Percentiles rank a stretch among this genome's conserved stretches.
phyloP scores from a whole-genome alignment of 2,113 vertebrate species.

The Reinhardtius hippoglossoides region DNA sequence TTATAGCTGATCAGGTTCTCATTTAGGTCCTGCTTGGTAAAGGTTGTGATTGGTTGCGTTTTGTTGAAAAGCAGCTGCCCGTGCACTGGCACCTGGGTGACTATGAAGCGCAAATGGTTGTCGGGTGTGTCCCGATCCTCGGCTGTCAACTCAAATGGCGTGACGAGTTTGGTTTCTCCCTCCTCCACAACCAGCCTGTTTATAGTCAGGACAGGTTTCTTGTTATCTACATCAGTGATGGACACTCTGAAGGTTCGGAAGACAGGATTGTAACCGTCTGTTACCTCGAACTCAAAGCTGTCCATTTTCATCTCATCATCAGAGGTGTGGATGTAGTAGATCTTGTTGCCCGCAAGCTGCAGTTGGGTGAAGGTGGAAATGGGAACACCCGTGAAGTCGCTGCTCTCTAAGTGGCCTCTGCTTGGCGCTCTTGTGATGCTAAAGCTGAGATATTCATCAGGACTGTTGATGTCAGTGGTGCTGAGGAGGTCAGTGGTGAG shows the following conservation, averaged over 20 bases:
- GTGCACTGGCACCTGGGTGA: constrained; percentile 91
- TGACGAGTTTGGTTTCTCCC: constrained; percentile 91
- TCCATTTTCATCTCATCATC: constrained; percentile 98
- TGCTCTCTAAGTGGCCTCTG: constrained; percentile 93
- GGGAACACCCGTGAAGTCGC: constrained; percentile 87
- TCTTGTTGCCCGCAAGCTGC: constrained; percentile 94
- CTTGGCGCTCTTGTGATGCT: constrained; percentile 92
- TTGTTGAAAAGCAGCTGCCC: constrained; percentile 91
- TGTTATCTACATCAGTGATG: constrained; percentile 96
- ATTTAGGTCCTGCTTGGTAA: constrained; percentile 94
- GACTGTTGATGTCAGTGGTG: constrained; percentile 95
- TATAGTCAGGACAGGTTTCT: constrained; percentile 92
- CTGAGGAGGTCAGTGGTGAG: constrained; percentile 96
- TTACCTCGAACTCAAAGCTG: constrained; percentile 97
- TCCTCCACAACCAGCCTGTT: constrained; percentile 88
- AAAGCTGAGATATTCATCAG: constrained; percentile 93
- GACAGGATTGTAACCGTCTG: constrained; percentile 95
- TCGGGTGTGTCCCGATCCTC: constrained; percentile 95
- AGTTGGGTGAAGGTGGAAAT: constrained; percentile 94
- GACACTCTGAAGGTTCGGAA: constrained; percentile 96
- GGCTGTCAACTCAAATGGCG: constrained; percentile 93
- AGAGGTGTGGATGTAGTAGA: constrained; percentile 96
- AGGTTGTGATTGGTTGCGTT: constrained; percentile 82
- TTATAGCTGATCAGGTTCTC: constrained; percentile 95
- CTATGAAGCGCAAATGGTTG: constrained; percentile 84